Evolutionary conservation across 1,140 invertebrate genomes (phyloP).

Genomic region (Trachelipus rathkii): DNA sequence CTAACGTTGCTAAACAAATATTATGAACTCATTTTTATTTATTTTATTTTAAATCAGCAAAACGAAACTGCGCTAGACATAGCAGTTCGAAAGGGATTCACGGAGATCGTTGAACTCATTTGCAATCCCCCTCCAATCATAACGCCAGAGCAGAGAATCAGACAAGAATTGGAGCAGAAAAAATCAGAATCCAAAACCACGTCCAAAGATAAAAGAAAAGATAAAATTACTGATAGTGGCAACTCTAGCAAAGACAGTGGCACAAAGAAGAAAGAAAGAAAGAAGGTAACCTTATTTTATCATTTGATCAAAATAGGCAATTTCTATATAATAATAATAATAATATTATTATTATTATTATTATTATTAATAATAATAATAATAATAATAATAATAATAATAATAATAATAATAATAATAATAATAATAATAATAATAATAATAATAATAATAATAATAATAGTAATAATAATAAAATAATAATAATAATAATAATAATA

Average conservation of each 20-base stretch:
- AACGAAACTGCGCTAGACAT: slow-evolving; percentile 86
- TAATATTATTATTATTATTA: too few relatives aligned
- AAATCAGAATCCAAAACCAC: slow-evolving; percentile 38
- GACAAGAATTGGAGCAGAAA: slow-evolving; percentile 47
- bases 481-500: too few relatives aligned
- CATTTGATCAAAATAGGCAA: slow-evolving; percentile 21
- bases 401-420: not conserved
- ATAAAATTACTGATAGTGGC: slow-evolving; percentile 42
- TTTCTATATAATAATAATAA: not conserved
- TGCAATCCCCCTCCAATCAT: slow-evolving; percentile 59
- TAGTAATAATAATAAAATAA: too few relatives aligned
- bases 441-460: not conserved
- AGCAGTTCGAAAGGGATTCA: slow-evolving; percentile 75
- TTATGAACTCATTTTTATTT: too few relatives aligned
- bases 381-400: too few relatives aligned
- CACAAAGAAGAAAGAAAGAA: slow-evolving; percentile 45
- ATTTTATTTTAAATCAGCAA: slow-evolving; percentile 56
- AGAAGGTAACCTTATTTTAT: slow-evolving; percentile 46
- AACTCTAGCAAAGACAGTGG: slow-evolving; percentile 47
- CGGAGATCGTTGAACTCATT: slow-evolving; percentile 74
- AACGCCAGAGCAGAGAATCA: slow-evolving; percentile 48
- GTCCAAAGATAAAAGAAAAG: slow-evolving; percentile 13
- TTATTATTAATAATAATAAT: not conserved
- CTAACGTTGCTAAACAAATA: too few relatives aligned
- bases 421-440: not conserved